Evolutionary conservation across 1,140 invertebrate species (phyloP).

Genomic region (Drosophila azteca): DNA sequence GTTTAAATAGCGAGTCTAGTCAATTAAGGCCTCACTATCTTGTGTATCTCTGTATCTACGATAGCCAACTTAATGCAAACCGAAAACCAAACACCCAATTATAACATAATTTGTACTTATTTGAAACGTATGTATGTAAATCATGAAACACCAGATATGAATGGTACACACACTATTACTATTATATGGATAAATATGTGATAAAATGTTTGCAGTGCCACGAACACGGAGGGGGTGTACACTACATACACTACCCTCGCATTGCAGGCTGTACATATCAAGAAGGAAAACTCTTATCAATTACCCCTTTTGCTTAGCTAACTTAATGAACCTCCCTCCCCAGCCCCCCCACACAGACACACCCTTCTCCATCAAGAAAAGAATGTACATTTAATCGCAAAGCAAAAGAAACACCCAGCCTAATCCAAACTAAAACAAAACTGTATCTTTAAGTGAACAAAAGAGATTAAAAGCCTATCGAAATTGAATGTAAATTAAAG

Average conservation of each 20-base stretch:
- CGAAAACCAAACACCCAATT: not conserved
- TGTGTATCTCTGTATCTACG: slow-evolving; percentile 67
- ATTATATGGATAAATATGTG: slow-evolving; percentile 76
- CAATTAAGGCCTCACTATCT: slow-evolving; percentile 67
- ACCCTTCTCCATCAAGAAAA: not conserved
- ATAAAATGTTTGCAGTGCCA: slow-evolving; percentile 55
- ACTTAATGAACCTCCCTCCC: slow-evolving; percentile 6
- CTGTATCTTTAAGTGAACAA: slow-evolving; percentile 6
- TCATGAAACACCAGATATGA: slow-evolving; percentile 30
- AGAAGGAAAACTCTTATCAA: slow-evolving; percentile 34
- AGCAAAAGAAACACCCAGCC: not conserved
- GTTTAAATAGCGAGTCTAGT: slow-evolving; percentile 55
- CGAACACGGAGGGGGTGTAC: slow-evolving; percentile 8
- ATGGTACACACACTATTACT: slow-evolving; percentile 37
- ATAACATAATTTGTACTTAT: slow-evolving; percentile 68
- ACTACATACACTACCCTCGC: not conserved
- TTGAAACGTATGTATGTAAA: slow-evolving; percentile 56
- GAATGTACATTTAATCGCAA: slow-evolving; percentile 29
- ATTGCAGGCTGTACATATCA: slow-evolving; percentile 69
- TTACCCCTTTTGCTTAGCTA: slow-evolving; percentile 41
- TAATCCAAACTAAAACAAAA: not conserved
- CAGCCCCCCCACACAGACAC: too few species aligned
- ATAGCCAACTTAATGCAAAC: slow-evolving; percentile 58
- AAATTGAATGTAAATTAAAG: slow-evolving; percentile 20
- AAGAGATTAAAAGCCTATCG: not conserved